Conservation (phyloP, 2,797 vertebrate species). For the Phrynocephalus forsythii region DNA sequence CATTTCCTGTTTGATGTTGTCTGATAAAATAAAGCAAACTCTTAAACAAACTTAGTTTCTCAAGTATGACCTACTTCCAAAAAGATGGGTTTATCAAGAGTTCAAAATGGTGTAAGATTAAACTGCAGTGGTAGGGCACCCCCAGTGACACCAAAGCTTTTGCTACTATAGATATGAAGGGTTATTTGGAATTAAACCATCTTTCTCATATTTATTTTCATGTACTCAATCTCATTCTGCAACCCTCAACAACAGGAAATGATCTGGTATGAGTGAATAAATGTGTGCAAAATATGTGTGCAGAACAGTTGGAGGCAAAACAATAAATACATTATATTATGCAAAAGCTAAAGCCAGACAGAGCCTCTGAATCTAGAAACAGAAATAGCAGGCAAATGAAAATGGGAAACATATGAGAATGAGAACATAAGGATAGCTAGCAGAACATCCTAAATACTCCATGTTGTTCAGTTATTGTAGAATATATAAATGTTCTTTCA, state of each 20-base stretch:
- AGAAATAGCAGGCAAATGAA: slow-evolving; percentile 30
- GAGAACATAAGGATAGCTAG: slow-evolving; percentile 1
- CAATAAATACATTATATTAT: slow-evolving; percentile 54
- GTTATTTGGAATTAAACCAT: neutral
- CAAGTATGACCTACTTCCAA: neutral
- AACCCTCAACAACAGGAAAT: slow-evolving; percentile 26
- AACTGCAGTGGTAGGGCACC: neutral
- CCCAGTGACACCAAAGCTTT: neutral
- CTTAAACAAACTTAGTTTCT: neutral
- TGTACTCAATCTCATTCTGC: neutral
- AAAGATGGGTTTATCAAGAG: neutral
- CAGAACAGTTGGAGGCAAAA: slow-evolving; percentile 35
- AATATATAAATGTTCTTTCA: neutral
- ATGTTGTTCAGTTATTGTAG: slow-evolving; percentile 2
- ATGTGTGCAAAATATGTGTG: slow-evolving; percentile 58
- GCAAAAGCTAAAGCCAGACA: slow-evolving; percentile 13
- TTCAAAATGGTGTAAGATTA: neutral
- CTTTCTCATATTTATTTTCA: slow-evolving; percentile 12
- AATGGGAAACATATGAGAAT: slow-evolving; percentile 38
- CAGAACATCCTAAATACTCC: neutral
- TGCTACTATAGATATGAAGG: too few species aligned
- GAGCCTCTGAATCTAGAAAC: neutral
- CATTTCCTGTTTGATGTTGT: neutral
- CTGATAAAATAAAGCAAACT: neutral
- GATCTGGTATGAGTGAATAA: slow-evolving; percentile 42